Evolutionary conservation across 2,113 vertebrate species (phyloP).

Genomic region (Sylvietta virens): DNA sequence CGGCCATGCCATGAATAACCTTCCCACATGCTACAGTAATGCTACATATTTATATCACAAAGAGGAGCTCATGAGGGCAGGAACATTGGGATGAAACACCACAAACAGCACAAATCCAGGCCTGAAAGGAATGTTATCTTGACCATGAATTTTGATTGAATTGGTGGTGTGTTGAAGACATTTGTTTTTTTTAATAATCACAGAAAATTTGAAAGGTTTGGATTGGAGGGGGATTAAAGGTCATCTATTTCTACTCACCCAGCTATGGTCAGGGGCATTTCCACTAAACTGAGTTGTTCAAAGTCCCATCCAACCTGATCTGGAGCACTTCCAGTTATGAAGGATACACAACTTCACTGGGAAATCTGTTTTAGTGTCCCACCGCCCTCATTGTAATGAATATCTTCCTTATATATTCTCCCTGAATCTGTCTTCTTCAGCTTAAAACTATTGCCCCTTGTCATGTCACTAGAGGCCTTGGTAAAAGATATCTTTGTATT

Average conservation of each 20-base stretch:
- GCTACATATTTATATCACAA: neutral
- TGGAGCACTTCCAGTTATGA: neutral
- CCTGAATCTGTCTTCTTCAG: neutral
- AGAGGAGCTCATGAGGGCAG: neutral
- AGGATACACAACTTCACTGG: neutral
- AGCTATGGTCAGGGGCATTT: neutral
- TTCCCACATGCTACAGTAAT: neutral
- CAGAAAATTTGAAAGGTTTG: neutral
- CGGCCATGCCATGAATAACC: neutral
- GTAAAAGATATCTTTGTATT: neutral
- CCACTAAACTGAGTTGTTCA: neutral
- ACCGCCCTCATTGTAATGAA: neutral
- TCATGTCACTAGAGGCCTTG: neutral
- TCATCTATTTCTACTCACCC: neutral
- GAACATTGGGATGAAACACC: neutral
- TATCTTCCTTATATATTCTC: neutral
- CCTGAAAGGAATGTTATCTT: neutral
- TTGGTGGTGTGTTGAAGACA: neutral
- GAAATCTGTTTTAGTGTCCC: neutral
- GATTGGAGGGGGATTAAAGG: neutral
- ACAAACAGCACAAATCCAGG: neutral
- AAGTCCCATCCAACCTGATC: neutral
- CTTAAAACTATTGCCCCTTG: neutral
- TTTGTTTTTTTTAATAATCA: neutral
- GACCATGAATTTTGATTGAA: neutral